phyloP scores from a whole-genome alignment of 23 tunicate species.

The Ciona savignyi region DNA sequence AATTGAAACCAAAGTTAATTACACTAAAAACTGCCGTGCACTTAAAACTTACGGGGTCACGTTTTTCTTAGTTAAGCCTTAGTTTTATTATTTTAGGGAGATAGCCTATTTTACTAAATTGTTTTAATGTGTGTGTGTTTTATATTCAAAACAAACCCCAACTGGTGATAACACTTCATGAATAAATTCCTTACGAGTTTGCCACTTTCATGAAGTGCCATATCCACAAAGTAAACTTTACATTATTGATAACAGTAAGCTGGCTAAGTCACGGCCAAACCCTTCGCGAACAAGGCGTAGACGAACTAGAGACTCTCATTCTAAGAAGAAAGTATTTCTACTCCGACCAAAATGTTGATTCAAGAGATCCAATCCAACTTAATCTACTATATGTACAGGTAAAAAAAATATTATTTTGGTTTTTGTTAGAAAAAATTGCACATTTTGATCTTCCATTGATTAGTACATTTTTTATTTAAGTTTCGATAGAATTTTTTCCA shows the following conservation, averaged over 20 bases:
- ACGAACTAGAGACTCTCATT: constrained; percentile 74
- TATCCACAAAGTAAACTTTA: neutral
- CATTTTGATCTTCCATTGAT: too few relatives aligned
- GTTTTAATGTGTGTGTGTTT: too few relatives aligned
- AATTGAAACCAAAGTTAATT: constrained; percentile 79
- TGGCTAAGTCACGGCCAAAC: constrained; percentile 98
- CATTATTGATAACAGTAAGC: constrained; percentile 38
- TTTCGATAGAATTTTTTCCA: too few relatives aligned
- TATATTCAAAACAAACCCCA: too few relatives aligned
- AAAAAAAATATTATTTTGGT: too few relatives aligned
- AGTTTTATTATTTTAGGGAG: too few relatives aligned
- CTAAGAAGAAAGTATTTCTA: constrained; percentile 92
- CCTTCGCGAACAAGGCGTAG: constrained; percentile 87
- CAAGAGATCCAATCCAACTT: constrained; percentile 95
- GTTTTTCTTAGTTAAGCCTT: constrained; percentile 89
- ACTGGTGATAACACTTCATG: too few relatives aligned
- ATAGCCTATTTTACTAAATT: too few relatives aligned
- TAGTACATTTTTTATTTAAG: too few relatives aligned
- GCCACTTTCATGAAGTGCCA: neutral
- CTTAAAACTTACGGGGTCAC: constrained; percentile 97
- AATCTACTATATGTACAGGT: constrained; percentile 95
- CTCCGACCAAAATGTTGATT: constrained; percentile 97
- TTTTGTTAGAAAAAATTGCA: too few relatives aligned
- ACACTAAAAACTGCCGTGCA: constrained; percentile 89
- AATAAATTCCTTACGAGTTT: too few relatives aligned